Evolutionary conservation across 2,888 invertebrate species (phyloP), one percentile per base, ranked within the genome.

Genomic region (Spodoptera littoralis): DNA sequence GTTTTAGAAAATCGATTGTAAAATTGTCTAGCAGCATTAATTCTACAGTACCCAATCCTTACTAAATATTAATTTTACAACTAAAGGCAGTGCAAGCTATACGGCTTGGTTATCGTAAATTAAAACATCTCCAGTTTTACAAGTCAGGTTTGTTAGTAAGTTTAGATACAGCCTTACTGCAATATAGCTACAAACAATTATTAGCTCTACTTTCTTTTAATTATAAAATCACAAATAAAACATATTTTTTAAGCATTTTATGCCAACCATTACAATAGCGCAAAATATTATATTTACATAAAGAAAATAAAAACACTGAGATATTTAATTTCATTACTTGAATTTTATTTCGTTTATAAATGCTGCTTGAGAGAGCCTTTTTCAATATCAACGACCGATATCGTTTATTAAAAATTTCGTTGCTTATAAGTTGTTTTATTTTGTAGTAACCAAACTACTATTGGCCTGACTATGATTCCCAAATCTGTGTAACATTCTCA

Each of bases 71-170:
- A 65, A 62, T 61, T 59, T 71, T 65, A 76, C 5, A 71, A 27
- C 63, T 80, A 76, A 55, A 77, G 79, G 79, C 81, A 80, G 75
- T 80, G 65, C 66, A 81, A 77, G 76, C 73, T 75, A 70, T 66
- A 78, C 75, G 73, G 77, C 79, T 77, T 74, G 77, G 55, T 69
- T 74, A 57, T 75, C 70, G 80, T 77, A 68, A 54, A 77, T 71
- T 60, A 65, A 63, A 70, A 75, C 60, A 75, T 70, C 56, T 66
- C 65, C 66, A 70, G 61, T 65, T 76, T 64, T 55, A 63, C 45
- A 22, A 70, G 72, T 76, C 78, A 81, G 72, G 67, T 73, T 65
- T 24, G 51, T 76, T 73, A 73, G 61, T 66, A 60, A 54, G 30
- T 47, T 64, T 52, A 52, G 44, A 59, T 27, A 45, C 11, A 47